Base-by-base conservation (phyloP, 2,888 invertebrate species). In the Mechanitis messenoides region DNA sequence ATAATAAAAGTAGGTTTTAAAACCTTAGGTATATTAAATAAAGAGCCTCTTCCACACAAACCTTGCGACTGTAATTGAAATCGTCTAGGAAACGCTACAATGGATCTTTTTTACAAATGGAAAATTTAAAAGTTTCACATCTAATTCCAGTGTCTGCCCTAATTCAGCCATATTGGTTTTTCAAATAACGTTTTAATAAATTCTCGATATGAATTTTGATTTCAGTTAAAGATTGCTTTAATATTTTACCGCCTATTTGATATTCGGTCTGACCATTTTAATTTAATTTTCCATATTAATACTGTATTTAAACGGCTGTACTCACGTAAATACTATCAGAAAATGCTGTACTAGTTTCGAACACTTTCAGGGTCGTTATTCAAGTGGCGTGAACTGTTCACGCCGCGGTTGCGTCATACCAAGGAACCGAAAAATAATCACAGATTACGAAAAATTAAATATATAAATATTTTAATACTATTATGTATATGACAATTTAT, bases 41-140 rank as follows among this genome's bases (percentile, higher is more conserved):
- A 65, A 64, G 73, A 73, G 64, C 63, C 61, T 0, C 58, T 60
- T 80, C 79, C 74, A 70, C 60, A 64, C 60, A 61, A 45, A 55
- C 42, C 56, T 63, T 68, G 35, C 68, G 20, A 65, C 73, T 69
- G 80, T 84, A 84, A 85, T 84, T 84, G 84, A 84, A 84, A 84
- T 82, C 78, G 83, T 78, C 83, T 81, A 76, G 72, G 76, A 78
- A 78, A 74, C 72, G 76, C 75, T 72, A 83, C 84, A 84, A 83
- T 83, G 75, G 79, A 80, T 73, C 73, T 50, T 50, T 50, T 50
- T 50, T 50, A 50, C 77, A 82, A 84, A 83, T 81, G 77, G 20
- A 76, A 84, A 83, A 81, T 83, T 78, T 80, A 81, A 79, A 77
- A 81, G 74, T 71, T 68, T 69, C 70, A 69, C 68, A 68, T 71